Base-by-base conservation (phyloP, 1,140 invertebrate species). In the Bombus difficillimus region DNA sequence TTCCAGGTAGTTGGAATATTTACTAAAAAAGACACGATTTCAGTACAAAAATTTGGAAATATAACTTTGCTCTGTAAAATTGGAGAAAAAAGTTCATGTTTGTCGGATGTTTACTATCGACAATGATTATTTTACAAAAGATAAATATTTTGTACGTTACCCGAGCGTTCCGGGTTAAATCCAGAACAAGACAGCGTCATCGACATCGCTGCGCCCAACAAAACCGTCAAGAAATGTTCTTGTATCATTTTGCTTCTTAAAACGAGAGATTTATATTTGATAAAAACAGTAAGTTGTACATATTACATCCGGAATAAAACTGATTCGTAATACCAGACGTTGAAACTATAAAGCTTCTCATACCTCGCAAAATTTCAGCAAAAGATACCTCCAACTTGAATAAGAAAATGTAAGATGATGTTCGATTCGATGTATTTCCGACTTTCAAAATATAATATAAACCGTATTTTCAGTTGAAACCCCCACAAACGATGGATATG, bases 1-100 rank as follows among this genome's bases (percentile, higher is more conserved):
- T 91, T 86, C 91, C 90, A 90, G 0, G 53, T 28, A 2, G 53
- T 13, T 13, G 75, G 57, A 32, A 87, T 5, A 39, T 83, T 37
- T 4, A 2, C 83, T 88, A 6, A 18, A 13, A 1, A 37, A 15
- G 43, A 53, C 13, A 18, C 39, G 15, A 37, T 59, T 28, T 28
- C 39, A 59, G 25, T 22, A 8, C 2, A 13, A 37, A 5, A 32
- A 68, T 68, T 34, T 37, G 18, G 2, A 68, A 22, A n/a, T 22
- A 13, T 32, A 34, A 59, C 12, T 78, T n/a, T 8, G 13, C n/a
- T 53, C 5, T 1, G 18, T 22, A 18, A 53, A 53, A 53, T 53
- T 53, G 47, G 5, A 53, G 1, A 6, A 53, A 53, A 0, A 53
- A 53, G 18, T 22, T 53, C 5, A 18, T 2, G 47, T 53, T 53